These are phyloP conservation scores for Nanger granti DNA, from an alignment of 2,113 vertebrate species.

Conservation along the genomic window DNA sequence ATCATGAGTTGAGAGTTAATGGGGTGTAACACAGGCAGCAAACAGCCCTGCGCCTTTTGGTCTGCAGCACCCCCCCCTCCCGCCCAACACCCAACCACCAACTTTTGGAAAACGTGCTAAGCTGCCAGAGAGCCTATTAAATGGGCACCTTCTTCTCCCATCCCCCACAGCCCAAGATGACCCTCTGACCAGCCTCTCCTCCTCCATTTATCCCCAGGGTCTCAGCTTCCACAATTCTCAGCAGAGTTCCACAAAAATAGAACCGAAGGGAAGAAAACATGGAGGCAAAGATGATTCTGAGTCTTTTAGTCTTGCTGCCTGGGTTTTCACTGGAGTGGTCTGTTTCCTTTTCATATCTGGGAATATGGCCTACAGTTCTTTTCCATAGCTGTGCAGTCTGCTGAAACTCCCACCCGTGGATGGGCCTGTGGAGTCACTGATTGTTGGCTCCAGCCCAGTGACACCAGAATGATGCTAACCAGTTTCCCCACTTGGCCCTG, in stretches of 20 bases:
- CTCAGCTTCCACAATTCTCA: not conserved
- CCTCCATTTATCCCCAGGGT: not conserved
- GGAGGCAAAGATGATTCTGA: not conserved
- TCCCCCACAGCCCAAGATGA: not conserved
- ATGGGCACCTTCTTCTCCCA: too few species aligned
- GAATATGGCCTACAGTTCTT: not conserved
- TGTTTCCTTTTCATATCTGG: not conserved
- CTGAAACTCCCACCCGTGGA: not conserved
- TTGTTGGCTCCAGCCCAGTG: not conserved
- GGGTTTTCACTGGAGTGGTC: not conserved
- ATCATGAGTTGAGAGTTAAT: constrained; percentile 51
- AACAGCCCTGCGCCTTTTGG: not conserved
- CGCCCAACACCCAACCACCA: not conserved
- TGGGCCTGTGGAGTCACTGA: not conserved
- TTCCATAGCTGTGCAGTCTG: not conserved
- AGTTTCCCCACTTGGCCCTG: not conserved
- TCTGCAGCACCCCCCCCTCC: not conserved
- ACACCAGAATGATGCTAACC: not conserved
- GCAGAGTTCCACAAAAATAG: not conserved
- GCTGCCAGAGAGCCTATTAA: not conserved
- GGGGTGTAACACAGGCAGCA: constrained; percentile 18
- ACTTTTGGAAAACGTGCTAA: not conserved
- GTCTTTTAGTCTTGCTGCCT: not conserved
- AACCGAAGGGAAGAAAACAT: not conserved
- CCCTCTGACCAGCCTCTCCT: not conserved